These are phyloP conservation scores for Drosophila seguyi DNA, from an alignment of 1,140 invertebrate genomes.

Conservation along the genomic window DNA sequence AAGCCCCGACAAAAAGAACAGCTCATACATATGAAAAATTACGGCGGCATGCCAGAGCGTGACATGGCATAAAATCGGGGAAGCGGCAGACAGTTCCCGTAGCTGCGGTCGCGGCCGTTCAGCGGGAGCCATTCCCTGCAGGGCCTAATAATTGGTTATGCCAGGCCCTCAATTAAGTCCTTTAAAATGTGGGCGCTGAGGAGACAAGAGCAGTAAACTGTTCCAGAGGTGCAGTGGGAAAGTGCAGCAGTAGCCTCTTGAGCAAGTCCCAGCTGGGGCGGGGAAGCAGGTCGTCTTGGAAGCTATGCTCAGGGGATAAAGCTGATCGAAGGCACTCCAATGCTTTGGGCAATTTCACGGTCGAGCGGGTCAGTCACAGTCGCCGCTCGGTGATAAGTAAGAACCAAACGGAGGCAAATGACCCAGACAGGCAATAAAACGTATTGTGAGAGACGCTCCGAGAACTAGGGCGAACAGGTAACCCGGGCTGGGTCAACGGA, in stretches of 20 bases:
- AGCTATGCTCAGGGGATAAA: neutral
- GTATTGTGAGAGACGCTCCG: constrained; percentile 25
- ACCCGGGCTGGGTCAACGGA: constrained; percentile 46
- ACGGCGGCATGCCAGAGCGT: constrained; percentile 66
- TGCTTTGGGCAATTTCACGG: constrained; percentile 31
- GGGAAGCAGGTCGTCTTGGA: neutral
- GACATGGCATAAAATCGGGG: constrained; percentile 55
- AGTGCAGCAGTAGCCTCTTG: constrained; percentile 1
- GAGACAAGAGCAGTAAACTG: constrained; percentile 24
- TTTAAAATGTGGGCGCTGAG: constrained; percentile 60
- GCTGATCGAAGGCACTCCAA: constrained; percentile 1
- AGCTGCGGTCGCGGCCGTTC: constrained; percentile 16
- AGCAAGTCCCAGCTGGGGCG: neutral
- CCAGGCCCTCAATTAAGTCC: constrained; percentile 71
- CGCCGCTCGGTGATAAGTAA: constrained; percentile 29
- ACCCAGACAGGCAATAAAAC: constrained; percentile 40
- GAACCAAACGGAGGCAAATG: constrained; percentile 49
- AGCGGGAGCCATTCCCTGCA: constrained; percentile 15
- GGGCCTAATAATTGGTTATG: constrained; percentile 72
- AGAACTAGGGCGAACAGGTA: constrained; percentile 20
- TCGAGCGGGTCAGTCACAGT: constrained; percentile 18
- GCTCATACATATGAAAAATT: constrained; percentile 52
- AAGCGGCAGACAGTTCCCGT: constrained; percentile 31
- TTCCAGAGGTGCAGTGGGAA: neutral
- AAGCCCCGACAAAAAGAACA: constrained; percentile 46